phyloP scores from a whole-genome alignment of 2,888 invertebrate genomes.

The Sclerodermus sp. region DNA sequence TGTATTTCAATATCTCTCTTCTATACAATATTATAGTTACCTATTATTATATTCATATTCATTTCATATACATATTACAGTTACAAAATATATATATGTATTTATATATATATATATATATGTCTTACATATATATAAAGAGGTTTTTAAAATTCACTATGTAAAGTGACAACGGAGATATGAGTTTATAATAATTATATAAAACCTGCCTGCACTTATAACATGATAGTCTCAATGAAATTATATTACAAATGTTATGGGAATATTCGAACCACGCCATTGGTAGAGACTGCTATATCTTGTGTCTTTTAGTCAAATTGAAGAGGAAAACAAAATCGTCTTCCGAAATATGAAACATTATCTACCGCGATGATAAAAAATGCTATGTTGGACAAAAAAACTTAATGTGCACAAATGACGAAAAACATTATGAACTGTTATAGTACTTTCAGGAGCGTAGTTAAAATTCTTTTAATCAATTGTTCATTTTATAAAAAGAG shows the following conservation, averaged over 20 bases:
- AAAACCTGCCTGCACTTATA: conserved; percentile 35
- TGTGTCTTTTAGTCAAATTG: too few species aligned
- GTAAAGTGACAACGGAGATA: conserved; percentile 35
- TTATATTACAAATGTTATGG: conserved; percentile 42
- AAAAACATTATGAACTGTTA: not conserved
- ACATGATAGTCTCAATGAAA: conserved; percentile 42
- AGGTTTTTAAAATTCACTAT: conserved; percentile 41
- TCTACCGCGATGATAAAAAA: too few species aligned
- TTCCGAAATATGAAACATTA: conserved; percentile 7
- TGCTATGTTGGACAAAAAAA: too few species aligned
- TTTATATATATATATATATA: conserved; percentile 27
- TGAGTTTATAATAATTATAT: conserved; percentile 39
- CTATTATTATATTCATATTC: conserved; percentile 54
- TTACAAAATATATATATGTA: conserved; percentile 54
- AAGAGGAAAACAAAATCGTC: not conserved
- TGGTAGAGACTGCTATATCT: conserved; percentile 31
- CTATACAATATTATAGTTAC: conserved; percentile 56
- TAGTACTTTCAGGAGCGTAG: too few species aligned
- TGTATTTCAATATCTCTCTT: conserved; percentile 59
- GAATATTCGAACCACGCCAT: conserved; percentile 32
- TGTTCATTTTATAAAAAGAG: too few species aligned
- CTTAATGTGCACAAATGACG: conserved; percentile 5
- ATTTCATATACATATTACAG: conserved; percentile 55
- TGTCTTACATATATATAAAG: conserved; percentile 29
- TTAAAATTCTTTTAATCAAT: too few species aligned